Evolutionary conservation across 2,888 invertebrate species (phyloP).

Genomic region (Leistus spinibarbis): DNA sequence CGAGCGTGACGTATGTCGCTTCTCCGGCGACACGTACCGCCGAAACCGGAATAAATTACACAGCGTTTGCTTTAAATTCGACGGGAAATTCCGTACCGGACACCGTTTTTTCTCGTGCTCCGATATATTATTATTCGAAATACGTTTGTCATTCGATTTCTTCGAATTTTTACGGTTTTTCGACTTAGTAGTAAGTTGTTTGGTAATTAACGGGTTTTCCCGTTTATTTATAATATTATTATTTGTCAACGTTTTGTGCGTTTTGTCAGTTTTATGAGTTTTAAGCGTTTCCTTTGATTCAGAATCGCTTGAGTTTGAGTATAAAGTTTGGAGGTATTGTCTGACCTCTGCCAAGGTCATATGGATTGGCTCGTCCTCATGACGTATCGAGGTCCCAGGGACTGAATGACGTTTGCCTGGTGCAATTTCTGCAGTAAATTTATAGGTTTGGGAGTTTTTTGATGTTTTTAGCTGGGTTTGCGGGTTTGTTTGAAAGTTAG

Average conservation of each 20-base stretch:
- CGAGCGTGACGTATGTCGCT: slow-evolving; percentile 47
- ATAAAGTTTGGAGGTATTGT: slow-evolving; percentile 80
- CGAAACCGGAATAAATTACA: slow-evolving; percentile 83
- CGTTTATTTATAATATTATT: slow-evolving; percentile 48
- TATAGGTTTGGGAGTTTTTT: background rate
- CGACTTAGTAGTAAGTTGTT: slow-evolving; percentile 37
- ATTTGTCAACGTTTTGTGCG: slow-evolving; percentile 46
- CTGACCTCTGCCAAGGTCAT: slow-evolving; percentile 85
- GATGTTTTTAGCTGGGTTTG: slow-evolving; percentile 3
- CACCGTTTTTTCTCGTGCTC: slow-evolving; percentile 38
- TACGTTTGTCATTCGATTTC: slow-evolving; percentile 63
- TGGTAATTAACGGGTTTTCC: slow-evolving; percentile 33
- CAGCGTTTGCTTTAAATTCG: slow-evolving; percentile 75
- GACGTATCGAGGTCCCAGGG: slow-evolving; percentile 50
- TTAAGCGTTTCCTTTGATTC: slow-evolving; percentile 59
- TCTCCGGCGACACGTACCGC: slow-evolving; percentile 61
- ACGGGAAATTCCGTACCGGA: slow-evolving; percentile 37
- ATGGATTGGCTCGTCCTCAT: slow-evolving; percentile 71
- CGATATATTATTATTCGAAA: slow-evolving; percentile 52
- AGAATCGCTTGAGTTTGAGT: slow-evolving; percentile 76
- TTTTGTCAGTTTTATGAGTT: slow-evolving; percentile 45
- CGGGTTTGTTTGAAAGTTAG: slow-evolving; percentile 54
- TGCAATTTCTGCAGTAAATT: slow-evolving; percentile 38
- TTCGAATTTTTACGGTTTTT: slow-evolving; percentile 64
- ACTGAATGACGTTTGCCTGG: slow-evolving; percentile 71